phyloP scores from a whole-genome alignment of 2,888 invertebrate species.

The Odontocolon sp. region DNA sequence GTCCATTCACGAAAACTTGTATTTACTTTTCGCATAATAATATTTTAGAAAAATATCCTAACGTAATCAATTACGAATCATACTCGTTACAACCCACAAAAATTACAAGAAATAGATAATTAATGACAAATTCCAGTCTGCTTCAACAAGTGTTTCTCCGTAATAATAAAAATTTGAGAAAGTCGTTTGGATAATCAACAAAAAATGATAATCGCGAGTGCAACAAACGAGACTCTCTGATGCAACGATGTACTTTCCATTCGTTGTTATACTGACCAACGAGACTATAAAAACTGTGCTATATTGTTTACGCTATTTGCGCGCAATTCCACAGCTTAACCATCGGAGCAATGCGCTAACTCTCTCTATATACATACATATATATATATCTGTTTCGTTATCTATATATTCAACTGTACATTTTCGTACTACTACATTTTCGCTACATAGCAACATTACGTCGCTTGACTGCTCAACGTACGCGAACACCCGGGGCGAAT shows the following conservation, averaged over 20 bases:
- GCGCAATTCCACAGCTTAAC: conserved; percentile 27
- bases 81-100: too few relatives aligned
- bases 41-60: too few relatives aligned
- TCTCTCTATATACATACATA: conserved; percentile 1
- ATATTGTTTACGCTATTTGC: conserved; percentile 50
- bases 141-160: too few relatives aligned
- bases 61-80: too few relatives aligned
- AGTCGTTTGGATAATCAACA: conserved; percentile 5
- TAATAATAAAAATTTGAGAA: conserved; percentile 18
- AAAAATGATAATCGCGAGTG: not conserved
- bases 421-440: conserved; percentile 27
- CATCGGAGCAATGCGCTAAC: conserved; percentile 17
- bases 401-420: conserved; percentile 1
- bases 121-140: too few relatives aligned
- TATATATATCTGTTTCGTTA: not conserved
- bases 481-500: conserved; percentile 45
- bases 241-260: conserved; percentile 50
- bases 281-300: conserved; percentile 17
- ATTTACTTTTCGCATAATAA: too few relatives aligned
- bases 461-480: not conserved
- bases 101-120: too few relatives aligned
- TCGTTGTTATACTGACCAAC: not conserved
- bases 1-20: too few relatives aligned
- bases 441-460: conserved; percentile 32
- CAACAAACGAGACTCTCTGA: conserved; percentile 31